Percentiles rank a stretch among this genome's conserved stretches.
Conservation (phyloP, 2,888 invertebrate genomes). For the Chrysolina haemoptera region DNA sequence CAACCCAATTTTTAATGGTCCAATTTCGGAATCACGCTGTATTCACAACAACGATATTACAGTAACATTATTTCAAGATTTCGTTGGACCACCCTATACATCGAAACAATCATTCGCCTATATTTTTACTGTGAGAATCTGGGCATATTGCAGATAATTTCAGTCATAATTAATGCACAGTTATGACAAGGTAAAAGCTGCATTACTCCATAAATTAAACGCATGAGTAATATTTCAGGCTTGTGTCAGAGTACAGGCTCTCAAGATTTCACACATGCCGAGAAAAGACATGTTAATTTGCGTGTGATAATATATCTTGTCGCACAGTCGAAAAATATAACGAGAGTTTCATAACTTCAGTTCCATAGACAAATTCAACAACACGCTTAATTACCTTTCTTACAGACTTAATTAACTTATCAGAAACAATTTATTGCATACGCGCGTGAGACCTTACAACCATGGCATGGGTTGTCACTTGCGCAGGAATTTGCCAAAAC, state of each 20-base stretch:
- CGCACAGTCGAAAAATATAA: constrained; percentile 7
- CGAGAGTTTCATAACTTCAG: constrained; percentile 15
- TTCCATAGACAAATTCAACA: constrained; percentile 16
- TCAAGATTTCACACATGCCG: constrained; percentile 57
- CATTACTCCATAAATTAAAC: constrained; percentile 29
- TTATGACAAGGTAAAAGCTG: constrained; percentile 31
- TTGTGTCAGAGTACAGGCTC: constrained; percentile 48
- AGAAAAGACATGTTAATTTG: constrained; percentile 58
- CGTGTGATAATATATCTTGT: constrained; percentile 48
- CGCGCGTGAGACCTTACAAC: not conserved
- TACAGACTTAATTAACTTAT: constrained; percentile 49
- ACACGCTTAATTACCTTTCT: not conserved
- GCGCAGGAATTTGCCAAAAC: no score
- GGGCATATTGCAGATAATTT: not conserved
- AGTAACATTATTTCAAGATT: no score
- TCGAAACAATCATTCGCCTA: no score
- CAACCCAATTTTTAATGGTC: no score
- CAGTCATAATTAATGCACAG: constrained; percentile 19
- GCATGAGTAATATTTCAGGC: constrained; percentile 54
- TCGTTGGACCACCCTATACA: no score
- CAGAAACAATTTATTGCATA: constrained; percentile 47
- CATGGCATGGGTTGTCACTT: no score
- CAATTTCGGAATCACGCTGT: no score
- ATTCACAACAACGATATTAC: no score
- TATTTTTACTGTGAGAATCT: no score